Evolutionary conservation across 2,888 invertebrate species (phyloP).

Genomic region (Chloroclystis v-ata): DNA sequence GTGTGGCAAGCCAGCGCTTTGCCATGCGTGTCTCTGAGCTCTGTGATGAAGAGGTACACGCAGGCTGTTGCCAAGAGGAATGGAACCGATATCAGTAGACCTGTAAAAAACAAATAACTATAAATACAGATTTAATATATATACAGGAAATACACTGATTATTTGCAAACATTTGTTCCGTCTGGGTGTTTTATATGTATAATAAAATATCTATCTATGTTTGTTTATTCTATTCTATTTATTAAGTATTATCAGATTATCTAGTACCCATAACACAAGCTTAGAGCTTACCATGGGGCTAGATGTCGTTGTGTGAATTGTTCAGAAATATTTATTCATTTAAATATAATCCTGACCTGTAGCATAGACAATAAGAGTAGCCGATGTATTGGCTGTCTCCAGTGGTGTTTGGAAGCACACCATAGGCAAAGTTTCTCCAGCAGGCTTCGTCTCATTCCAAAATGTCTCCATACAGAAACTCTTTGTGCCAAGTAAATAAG

Average conservation of each 20-base stretch:
- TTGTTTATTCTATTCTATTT: no score
- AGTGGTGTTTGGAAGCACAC: slow-evolving; percentile 68
- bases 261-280: no score
- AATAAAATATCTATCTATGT: no score
- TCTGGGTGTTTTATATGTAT: no score
- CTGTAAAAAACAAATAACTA: slow-evolving; percentile 47
- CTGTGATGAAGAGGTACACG: slow-evolving; percentile 70
- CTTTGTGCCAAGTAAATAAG: slow-evolving; percentile 66
- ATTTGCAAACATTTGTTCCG: no score
- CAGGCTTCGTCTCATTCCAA: slow-evolving; percentile 62
- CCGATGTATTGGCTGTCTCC: slow-evolving; percentile 55
- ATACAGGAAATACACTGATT: no score
- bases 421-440: slow-evolving; percentile 71
- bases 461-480: slow-evolving; percentile 81
- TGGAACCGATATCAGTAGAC: slow-evolving; percentile 72
- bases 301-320: no score
- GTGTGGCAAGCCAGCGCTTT: slow-evolving; percentile 77
- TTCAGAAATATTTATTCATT: no score
- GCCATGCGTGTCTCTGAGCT: slow-evolving; percentile 76
- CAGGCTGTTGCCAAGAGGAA: slow-evolving; percentile 71
- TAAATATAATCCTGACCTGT: slow-evolving; percentile 44
- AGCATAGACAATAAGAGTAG: slow-evolving; percentile 60
- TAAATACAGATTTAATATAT: no score
- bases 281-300: no score
- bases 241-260: no score